phyloP scores from a whole-genome alignment of 2,113 vertebrate species.

The Zosterops borbonicus region DNA sequence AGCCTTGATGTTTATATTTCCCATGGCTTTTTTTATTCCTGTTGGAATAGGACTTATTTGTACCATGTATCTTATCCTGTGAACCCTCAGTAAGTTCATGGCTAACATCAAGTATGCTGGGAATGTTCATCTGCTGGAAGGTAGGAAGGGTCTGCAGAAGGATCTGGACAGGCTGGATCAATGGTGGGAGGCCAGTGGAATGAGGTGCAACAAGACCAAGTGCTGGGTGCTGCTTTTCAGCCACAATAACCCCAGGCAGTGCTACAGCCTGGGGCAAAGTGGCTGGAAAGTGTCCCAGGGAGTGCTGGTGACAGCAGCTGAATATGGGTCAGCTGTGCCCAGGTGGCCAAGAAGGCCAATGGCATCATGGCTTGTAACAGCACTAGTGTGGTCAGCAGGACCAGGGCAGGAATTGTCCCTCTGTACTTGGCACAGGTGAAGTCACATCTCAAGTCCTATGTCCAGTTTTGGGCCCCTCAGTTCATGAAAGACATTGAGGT shows the following conservation, averaged over 20 bases:
- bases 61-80: fast-evolving
- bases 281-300: not conserved
- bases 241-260: not conserved
- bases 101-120: not conserved
- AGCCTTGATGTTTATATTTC: not conserved
- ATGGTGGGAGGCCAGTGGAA: fast-evolving
- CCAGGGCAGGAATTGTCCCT: not conserved
- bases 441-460: not conserved
- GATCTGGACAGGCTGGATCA: not conserved
- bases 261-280: not conserved
- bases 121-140: not conserved
- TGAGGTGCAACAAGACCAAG: not conserved
- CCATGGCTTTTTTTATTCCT: not conserved
- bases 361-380: not conserved
- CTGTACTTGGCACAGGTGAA: not conserved
- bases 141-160: not conserved
- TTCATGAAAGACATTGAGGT: not conserved
- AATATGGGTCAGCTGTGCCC: not conserved
- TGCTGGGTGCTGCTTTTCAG: not conserved
- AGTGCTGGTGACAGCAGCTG: not conserved
- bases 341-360: not conserved
- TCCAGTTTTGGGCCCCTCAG: not conserved
- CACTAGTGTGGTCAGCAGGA: not conserved
- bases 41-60: not conserved
- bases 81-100: not conserved